These are phyloP conservation scores for Bufotes viridis DNA, from an alignment of 2,797 vertebrate species.

Conservation along the genomic window DNA sequence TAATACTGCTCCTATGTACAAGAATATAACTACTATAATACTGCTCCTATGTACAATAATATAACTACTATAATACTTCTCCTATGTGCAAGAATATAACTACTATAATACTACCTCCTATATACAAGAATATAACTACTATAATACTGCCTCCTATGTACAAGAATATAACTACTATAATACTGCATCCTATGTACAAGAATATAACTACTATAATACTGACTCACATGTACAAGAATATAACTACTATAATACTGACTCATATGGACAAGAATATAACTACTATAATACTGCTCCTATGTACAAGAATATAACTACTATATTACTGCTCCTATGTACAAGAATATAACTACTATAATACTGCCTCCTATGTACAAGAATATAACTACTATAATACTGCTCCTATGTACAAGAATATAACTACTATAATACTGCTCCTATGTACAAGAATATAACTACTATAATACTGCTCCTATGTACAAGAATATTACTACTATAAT, in stretches of 20 bases:
- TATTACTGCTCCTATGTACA: not conserved
- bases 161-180: too few species aligned
- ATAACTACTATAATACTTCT: not conserved
- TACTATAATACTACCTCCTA: not conserved
- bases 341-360: not conserved
- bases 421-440: not conserved
- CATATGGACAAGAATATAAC: too few species aligned
- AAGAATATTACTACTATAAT: not conserved
- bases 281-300: not conserved
- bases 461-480: not conserved
- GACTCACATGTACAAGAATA: too few species aligned
- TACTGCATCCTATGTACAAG: not conserved
- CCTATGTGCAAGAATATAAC: not conserved
- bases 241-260: too few species aligned
- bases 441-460: not conserved
- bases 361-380: not conserved
- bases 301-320: not conserved
- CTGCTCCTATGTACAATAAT: not conserved
- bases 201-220: slow-evolving; percentile 1
- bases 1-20: slow-evolving; percentile 3
- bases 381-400: not conserved
- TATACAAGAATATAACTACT: not conserved
- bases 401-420: not conserved
- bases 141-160: not conserved
- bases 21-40: slow-evolving; percentile 1